Conservation (phyloP, 2,797 vertebrate species). For the Ataeniobius toweri region DNA sequence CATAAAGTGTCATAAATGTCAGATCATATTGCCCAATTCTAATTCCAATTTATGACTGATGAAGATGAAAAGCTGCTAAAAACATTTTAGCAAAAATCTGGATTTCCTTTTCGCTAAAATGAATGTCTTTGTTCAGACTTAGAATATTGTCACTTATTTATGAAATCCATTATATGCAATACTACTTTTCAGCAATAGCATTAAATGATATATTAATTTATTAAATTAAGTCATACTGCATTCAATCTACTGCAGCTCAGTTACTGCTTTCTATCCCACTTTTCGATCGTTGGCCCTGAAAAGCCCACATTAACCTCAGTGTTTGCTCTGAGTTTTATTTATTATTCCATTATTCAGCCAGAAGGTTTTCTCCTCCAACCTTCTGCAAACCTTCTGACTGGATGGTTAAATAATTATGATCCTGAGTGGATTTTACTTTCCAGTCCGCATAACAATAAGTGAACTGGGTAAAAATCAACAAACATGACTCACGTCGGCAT, state of each 20-base stretch:
- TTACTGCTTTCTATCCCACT: neutral
- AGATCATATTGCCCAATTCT: neutral
- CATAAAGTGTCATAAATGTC: neutral
- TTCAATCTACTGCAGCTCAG: slow-evolving; percentile 9
- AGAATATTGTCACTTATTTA: neutral
- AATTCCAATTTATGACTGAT: neutral
- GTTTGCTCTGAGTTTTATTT: slow-evolving; percentile 31
- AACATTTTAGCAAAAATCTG: neutral
- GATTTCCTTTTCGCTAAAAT: neutral
- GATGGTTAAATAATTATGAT: slow-evolving; percentile 43
- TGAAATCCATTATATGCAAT: neutral
- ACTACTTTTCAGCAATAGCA: slow-evolving; percentile 4
- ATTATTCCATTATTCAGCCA: slow-evolving; percentile 14
- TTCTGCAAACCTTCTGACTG: slow-evolving; percentile 14
- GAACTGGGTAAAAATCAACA: slow-evolving; percentile 41
- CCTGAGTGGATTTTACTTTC: slow-evolving; percentile 35
- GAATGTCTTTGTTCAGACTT: neutral
- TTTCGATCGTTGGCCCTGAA: slow-evolving; percentile 8
- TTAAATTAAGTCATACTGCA: neutral
- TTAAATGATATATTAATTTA: neutral
- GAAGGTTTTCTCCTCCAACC: slow-evolving; percentile 33
- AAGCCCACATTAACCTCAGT: slow-evolving; percentile 11
- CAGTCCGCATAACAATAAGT: slow-evolving; percentile 44
- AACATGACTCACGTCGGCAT: slow-evolving; percentile 53
- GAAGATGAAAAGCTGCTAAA: neutral